Evolutionary conservation across 1,140 invertebrate genomes (phyloP).

Genomic region (Rhagoletis zephyria): DNA sequence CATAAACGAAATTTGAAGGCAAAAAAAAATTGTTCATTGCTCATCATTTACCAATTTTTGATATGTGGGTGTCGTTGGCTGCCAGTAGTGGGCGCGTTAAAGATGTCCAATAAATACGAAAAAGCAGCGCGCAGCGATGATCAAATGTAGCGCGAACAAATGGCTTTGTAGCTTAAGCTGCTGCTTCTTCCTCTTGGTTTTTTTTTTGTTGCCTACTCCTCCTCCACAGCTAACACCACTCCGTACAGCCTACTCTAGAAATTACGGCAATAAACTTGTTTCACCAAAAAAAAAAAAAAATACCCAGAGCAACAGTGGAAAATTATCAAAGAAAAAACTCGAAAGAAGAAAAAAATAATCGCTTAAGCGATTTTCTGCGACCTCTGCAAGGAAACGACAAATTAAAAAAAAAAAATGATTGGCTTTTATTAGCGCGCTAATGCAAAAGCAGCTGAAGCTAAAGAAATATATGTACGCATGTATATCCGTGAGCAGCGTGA

Average conservation of each 20-base stretch:
- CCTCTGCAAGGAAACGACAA: conserved; percentile 8
- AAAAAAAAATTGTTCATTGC: neutral
- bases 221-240: neutral
- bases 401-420: conserved; percentile 6
- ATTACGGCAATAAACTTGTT: conserved; percentile 46
- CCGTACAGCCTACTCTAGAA: conserved; percentile 15
- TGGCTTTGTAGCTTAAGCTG: conserved; percentile 1
- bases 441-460: neutral
- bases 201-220: neutral
- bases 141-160: conserved; percentile 43
- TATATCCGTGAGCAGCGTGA: neutral
- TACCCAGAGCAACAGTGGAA: too few relatives aligned
- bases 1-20: neutral
- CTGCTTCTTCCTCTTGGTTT: neutral
- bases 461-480: neutral
- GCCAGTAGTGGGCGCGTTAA: neutral
- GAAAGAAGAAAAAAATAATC: neutral
- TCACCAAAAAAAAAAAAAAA: neutral
- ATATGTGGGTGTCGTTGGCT: neutral
- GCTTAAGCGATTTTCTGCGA: neutral
- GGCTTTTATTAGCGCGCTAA: conserved; percentile 44
- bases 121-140: neutral
- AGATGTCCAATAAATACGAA: conserved; percentile 27
- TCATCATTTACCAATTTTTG: neutral
- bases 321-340: neutral